phyloP scores from a whole-genome alignment of 2,113 vertebrate genomes.

The Sinocyclocheilus anophthalmus region DNA sequence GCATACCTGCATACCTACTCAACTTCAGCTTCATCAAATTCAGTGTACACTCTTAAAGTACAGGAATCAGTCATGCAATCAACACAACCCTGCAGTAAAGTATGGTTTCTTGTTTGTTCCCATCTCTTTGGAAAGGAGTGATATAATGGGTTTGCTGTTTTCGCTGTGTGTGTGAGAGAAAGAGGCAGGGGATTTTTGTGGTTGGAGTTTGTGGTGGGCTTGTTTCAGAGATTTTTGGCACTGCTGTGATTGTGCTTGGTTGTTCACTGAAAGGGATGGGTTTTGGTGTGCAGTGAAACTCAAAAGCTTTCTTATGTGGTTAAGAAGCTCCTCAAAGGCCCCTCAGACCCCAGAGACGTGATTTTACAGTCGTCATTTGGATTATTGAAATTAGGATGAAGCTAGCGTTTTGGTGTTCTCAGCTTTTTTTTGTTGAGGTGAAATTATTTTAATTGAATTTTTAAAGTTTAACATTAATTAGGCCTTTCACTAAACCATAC shows the following conservation, averaged over 20 bases:
- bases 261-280: constrained; percentile 23
- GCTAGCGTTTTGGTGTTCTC: constrained; percentile 60
- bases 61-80: not conserved
- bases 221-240: constrained; percentile 35
- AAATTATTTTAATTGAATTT: not conserved
- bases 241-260: not conserved
- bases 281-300: constrained; percentile 12
- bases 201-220: constrained; percentile 18
- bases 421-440: constrained; percentile 32
- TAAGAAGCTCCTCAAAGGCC: constrained; percentile 7
- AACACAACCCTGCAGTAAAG: not conserved
- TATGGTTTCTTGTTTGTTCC: not conserved
- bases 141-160: constrained; percentile 7
- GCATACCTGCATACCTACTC: not conserved
- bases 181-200: not conserved
- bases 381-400: constrained; percentile 55
- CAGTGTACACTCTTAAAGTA: not conserved
- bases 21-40: not conserved
- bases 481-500: not conserved
- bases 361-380: not conserved
- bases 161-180: constrained; percentile 23
- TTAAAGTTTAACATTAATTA: not conserved
- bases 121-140: not conserved
- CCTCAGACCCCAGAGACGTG: not conserved
- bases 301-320: constrained; percentile 19